Conservation (phyloP, 2,797 vertebrate genomes). For the Falco peregrinus region DNA sequence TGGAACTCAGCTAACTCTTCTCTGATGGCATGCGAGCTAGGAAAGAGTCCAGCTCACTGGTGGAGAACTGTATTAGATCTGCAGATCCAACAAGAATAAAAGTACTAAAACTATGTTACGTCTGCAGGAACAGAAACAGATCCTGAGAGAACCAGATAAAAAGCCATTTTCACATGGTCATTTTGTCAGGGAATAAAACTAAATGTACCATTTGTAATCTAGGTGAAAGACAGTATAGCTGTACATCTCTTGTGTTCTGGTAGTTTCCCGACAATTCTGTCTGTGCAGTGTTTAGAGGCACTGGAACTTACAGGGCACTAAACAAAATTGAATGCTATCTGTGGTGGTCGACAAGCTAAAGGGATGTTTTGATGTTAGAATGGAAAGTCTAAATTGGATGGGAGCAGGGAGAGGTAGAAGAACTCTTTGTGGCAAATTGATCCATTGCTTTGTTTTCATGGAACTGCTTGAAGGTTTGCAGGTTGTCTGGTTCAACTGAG, state of each 20-base stretch:
- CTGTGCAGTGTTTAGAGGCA: neutral
- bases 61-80: slow-evolving; percentile 22
- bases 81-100: neutral
- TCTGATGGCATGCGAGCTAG: neutral
- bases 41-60: slow-evolving; percentile 29
- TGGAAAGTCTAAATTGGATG: neutral
- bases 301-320: neutral
- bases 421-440: neutral
- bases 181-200: neutral
- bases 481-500: neutral
- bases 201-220: neutral
- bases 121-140: neutral
- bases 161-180: neutral
- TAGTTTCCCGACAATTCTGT: neutral
- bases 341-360: neutral
- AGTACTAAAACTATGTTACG: neutral
- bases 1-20: slow-evolving; percentile 34
- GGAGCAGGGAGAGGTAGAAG: neutral
- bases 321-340: neutral
- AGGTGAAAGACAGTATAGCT: neutral
- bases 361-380: neutral
- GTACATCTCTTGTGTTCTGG: neutral
- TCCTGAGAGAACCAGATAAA: neutral
- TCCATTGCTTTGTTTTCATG: neutral
- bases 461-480: neutral